Percentiles rank a stretch among this genome's conserved stretches.
phyloP scores from a whole-genome alignment of 1,140 invertebrate genomes.

The Pinna nobilis region DNA sequence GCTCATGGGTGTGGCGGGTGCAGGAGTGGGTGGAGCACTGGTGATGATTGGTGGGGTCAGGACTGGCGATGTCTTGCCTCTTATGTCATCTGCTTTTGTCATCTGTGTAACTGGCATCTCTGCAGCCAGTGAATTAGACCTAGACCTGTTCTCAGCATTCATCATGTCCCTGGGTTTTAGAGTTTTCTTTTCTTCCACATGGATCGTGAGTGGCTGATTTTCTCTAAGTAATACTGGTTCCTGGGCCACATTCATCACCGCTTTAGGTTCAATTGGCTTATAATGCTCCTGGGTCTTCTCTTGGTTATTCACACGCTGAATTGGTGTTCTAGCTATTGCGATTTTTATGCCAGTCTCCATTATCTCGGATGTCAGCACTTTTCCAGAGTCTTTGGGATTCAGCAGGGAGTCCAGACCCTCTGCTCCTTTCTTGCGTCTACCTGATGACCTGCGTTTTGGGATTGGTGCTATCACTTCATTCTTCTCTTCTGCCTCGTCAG shows the following conservation, averaged over 20 bases:
- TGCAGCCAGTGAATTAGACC: background rate
- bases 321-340: background rate
- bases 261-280: background rate
- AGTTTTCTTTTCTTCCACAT: slow-evolving; percentile 1
- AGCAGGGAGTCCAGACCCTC: slow-evolving; percentile 17
- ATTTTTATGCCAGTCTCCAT: slow-evolving; percentile 22
- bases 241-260: background rate
- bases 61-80: no score
- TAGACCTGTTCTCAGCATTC: background rate
- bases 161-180: slow-evolving; percentile 14
- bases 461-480: slow-evolving; percentile 4
- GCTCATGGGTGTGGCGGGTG: slow-evolving; percentile 44
- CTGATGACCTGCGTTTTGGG: slow-evolving; percentile 16
- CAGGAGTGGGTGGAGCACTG: slow-evolving; percentile 6
- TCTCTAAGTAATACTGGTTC: background rate
- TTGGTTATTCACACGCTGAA: background rate
- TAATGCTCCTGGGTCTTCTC: background rate
- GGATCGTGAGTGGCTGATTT: background rate
- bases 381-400: background rate
- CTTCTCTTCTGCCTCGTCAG: slow-evolving; percentile 44
- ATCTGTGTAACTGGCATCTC: background rate
- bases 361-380: slow-evolving; percentile 15
- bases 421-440: slow-evolving; percentile 24
- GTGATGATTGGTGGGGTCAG: background rate
- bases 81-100: no score